Evolutionary conservation across 1,140 invertebrate genomes (phyloP).

Genomic region (Andrena cerasifolii): DNA sequence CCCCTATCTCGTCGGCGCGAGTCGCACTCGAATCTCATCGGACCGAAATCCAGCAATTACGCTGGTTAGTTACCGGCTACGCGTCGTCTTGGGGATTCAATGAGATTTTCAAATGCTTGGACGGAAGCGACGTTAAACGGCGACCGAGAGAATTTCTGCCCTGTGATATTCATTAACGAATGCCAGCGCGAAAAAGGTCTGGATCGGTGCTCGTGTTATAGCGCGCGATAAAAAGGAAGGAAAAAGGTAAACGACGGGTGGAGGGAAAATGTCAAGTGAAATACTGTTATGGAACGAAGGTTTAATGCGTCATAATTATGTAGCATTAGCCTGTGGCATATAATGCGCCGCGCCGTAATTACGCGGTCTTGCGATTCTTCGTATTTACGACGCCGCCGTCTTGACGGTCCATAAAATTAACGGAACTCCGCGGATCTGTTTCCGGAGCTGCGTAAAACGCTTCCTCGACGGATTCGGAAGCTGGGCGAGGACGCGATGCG

Average conservation of each 20-base stretch:
- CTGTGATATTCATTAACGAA: conserved; percentile 38
- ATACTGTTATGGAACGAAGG: conserved; percentile 43
- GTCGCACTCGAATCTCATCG: no score
- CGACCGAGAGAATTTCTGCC: background rate
- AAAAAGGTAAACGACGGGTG: no score
- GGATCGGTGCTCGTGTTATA: conserved; percentile 18
- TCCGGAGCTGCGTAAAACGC: background rate
- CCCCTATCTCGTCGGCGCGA: background rate
- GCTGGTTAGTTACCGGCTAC: background rate
- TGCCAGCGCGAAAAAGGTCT: conserved; percentile 10
- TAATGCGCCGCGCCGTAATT: conserved; percentile 38
- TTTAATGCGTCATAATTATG: conserved; percentile 45
- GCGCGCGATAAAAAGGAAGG: conserved; percentile 7
- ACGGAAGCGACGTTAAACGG: conserved; percentile 9
- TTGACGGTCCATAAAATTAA: conserved; percentile 15
- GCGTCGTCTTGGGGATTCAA: background rate
- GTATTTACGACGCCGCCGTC: conserved; percentile 13
- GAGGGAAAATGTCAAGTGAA: conserved; percentile 19
- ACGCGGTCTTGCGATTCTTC: conserved; percentile 29
- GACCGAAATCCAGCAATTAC: background rate
- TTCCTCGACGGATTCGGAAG: background rate
- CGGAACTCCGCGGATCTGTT: background rate
- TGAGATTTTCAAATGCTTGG: conserved; percentile 21
- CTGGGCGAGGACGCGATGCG: background rate
- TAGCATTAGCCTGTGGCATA: conserved; percentile 20